Evolutionary conservation across 1,140 invertebrate species (phyloP).

Genomic region (Papilio helenus): DNA sequence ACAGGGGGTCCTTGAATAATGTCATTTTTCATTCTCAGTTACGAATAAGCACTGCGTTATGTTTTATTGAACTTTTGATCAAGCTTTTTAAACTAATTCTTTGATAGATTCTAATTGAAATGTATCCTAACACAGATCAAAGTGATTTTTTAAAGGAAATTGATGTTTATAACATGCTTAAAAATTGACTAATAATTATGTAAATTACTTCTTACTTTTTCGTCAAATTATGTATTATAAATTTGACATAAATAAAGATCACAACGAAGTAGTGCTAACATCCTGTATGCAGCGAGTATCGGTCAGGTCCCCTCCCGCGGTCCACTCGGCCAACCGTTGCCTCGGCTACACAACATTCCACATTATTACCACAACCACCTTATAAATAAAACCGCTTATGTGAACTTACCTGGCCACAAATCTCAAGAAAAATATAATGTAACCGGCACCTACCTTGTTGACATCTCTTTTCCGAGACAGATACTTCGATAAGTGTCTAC

Average conservation of each 20-base stretch:
- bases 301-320: slow-evolving; percentile 54
- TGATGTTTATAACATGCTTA: background rate
- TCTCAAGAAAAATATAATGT: slow-evolving; percentile 62
- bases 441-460: slow-evolving; percentile 63
- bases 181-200: background rate
- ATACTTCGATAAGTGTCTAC: slow-evolving; percentile 29
- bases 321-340: slow-evolving; percentile 53
- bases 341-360: slow-evolving; percentile 69
- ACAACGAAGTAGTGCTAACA: slow-evolving; percentile 42
- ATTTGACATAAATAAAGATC: background rate
- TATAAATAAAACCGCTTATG: slow-evolving; percentile 78
- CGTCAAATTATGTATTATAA: background rate
- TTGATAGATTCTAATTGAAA: background rate
- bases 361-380: slow-evolving; percentile 72
- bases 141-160: background rate
- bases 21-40: background rate
- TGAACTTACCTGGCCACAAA: slow-evolving; percentile 70
- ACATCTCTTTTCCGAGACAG: slow-evolving; percentile 55
- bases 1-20: slow-evolving; percentile 61
- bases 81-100: background rate
- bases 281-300: slow-evolving; percentile 51
- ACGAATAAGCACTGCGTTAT: background rate
- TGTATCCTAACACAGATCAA: background rate
- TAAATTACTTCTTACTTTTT: background rate
- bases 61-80: background rate